A percentile compares a stretch with the other conserved stretches of the same genome.
Evolutionary conservation across 2,797 vertebrate species (phyloP).

Genomic region (Eupleurogrammus muticus): DNA sequence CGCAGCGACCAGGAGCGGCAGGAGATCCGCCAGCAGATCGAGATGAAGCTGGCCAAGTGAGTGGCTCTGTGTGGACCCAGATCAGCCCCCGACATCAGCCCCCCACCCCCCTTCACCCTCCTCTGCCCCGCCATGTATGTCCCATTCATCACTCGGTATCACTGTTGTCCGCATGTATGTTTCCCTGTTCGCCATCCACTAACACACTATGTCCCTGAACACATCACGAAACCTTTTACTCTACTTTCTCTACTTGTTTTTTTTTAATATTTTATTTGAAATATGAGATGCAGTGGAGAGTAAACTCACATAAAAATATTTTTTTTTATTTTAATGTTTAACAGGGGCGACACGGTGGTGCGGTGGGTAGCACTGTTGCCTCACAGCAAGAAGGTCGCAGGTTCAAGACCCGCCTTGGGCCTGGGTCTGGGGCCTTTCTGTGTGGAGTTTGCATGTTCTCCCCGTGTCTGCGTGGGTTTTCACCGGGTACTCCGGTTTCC

Average conservation of each 20-base stretch:
- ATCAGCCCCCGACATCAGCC: constrained; percentile 38
- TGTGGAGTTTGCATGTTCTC: too few relatives aligned
- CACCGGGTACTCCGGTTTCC: too few relatives aligned
- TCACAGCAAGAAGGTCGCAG: too few relatives aligned
- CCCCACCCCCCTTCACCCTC: constrained; percentile 18
- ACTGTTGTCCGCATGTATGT: constrained; percentile 21
- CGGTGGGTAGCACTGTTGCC: too few relatives aligned
- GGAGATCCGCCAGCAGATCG: constrained; percentile 97
- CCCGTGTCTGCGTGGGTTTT: too few relatives aligned
- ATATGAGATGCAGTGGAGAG: too few relatives aligned
- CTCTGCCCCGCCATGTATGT: constrained; percentile 57
- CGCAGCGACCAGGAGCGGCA: constrained; percentile 95
- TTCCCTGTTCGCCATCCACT: neutral
- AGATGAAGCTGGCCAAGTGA: constrained; percentile 98
- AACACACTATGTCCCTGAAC: neutral
- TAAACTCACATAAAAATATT: too few relatives aligned
- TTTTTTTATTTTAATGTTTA: too few relatives aligned
- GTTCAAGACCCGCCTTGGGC: too few relatives aligned
- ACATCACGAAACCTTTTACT: neutral
- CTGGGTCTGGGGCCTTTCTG: too few relatives aligned
- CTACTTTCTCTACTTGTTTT: neutral
- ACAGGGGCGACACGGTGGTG: too few relatives aligned
- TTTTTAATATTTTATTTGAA: too few relatives aligned
- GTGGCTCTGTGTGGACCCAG: constrained; percentile 72
- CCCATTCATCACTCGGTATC: constrained; percentile 49